These are phyloP conservation scores for Ruditapes philippinarum DNA, from an alignment of 1,140 invertebrate species.

Conservation along the genomic window DNA sequence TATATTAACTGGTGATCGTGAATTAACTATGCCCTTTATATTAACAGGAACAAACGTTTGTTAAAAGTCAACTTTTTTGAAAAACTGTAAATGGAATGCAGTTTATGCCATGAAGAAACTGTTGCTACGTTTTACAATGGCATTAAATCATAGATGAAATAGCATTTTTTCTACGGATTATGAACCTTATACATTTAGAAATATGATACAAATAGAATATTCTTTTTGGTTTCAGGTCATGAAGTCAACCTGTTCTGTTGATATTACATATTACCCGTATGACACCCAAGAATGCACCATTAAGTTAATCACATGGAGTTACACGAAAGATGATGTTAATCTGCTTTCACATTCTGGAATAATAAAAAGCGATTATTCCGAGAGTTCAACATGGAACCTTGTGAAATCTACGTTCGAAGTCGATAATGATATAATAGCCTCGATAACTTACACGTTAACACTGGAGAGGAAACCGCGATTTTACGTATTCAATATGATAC, in stretches of 20 bases:
- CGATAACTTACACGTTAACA: conserved; percentile 53
- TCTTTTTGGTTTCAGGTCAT: conserved; percentile 97
- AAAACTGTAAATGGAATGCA: too few relatives aligned
- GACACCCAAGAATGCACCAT: conserved; percentile 90
- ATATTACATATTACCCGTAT: conserved; percentile 92
- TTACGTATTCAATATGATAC: conserved; percentile 37
- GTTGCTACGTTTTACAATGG: too few relatives aligned
- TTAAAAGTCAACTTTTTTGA: too few relatives aligned
- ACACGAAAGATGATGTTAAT: not conserved
- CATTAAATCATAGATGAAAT: too few relatives aligned
- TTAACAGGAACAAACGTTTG: too few relatives aligned
- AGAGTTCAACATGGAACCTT: not conserved
- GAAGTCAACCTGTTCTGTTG: conserved; percentile 98
- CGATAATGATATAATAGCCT: conserved; percentile 89
- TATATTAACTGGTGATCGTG: too few relatives aligned
- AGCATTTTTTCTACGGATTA: too few relatives aligned
- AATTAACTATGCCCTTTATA: too few relatives aligned
- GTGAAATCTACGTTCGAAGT: not conserved
- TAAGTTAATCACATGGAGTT: conserved; percentile 75
- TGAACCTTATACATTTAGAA: too few relatives aligned
- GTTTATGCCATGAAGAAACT: too few relatives aligned
- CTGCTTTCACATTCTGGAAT: not conserved
- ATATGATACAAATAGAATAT: too few relatives aligned
- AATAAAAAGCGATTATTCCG: not conserved
- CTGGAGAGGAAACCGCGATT: conserved; percentile 29